A percentile compares a stretch with the other conserved stretches of the same genome.
phyloP scores from a whole-genome alignment of 2,888 invertebrate species.

The Luperina testacea region DNA sequence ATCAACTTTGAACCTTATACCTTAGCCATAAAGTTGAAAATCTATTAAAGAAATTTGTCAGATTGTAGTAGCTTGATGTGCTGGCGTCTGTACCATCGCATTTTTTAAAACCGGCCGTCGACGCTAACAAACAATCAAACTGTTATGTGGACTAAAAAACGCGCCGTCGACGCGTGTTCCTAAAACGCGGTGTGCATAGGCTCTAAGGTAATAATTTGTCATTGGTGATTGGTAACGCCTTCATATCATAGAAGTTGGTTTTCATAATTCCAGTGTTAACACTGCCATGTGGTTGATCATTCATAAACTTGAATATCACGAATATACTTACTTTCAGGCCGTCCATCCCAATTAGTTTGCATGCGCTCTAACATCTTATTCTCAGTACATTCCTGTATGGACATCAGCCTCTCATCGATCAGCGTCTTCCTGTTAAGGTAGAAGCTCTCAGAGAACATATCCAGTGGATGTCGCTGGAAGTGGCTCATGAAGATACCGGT shows the following conservation, averaged over 20 bases:
- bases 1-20: too few relatives aligned
- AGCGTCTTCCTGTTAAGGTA: conserved; percentile 90
- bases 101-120: too few relatives aligned
- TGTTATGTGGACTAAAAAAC: too few relatives aligned
- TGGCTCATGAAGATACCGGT: conserved; percentile 91
- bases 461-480: conserved; percentile 93
- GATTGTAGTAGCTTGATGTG: too few relatives aligned
- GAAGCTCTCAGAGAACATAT: conserved; percentile 92
- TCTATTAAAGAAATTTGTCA: too few relatives aligned
- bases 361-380: conserved; percentile 85
- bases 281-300: background rate
- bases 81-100: too few relatives aligned
- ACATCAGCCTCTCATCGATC: conserved; percentile 85
- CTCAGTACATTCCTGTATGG: conserved; percentile 72
- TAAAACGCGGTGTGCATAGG: too few relatives aligned
- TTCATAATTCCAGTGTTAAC: background rate
- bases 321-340: conserved; percentile 77
- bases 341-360: conserved; percentile 84
- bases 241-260: background rate
- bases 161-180: too few relatives aligned
- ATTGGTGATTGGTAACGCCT: background rate
- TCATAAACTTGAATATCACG: background rate
- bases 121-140: too few relatives aligned
- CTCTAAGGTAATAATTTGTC: too few relatives aligned
- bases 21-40: too few relatives aligned